Evolutionary conservation across 2,888 invertebrate species (phyloP), one percentile per base, ranked within the genome.

Genomic region (Amiota minor): DNA sequence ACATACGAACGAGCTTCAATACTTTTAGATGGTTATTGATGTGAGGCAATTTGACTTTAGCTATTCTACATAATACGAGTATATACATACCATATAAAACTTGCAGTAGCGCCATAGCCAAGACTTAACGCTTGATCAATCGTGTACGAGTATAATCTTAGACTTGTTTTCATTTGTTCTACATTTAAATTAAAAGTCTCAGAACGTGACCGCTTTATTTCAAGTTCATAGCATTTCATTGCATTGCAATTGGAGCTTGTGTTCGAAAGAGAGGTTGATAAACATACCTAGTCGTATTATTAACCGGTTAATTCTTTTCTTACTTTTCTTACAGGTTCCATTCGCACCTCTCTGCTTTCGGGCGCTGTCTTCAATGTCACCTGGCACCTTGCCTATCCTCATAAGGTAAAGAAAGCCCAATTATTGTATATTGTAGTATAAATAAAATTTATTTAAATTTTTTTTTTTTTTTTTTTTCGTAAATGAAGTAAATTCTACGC

Each of bases 311-410:
- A 47, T 71, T 45, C 23, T 20, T 53, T 50, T 50, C 72, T 73
- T 72, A 74, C 53, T 70, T 69, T 72, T 72, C 16, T 92, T 92
- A 47, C 92, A 96, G 97, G 96, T 80, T 92, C 93, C 83, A 91
- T 94, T 85, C 93, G 93, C 89, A 97, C 97, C 50, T 93, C 95
- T 23, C 91, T 97, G 83, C 89, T 95, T 76, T 93, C 96, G 18
- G 97, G 97, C 71, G 94, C 96, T 76, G 92, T 92, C 77, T 94
- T 98, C 86, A 97, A 95, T 90, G 94, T 97, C 68, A 94, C 96
- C 76, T 98, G 98, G 98, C 97, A 97, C 90, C 92, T 98, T 84
- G 96, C 97, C 12, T 98, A 97, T 90, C 96, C 98, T 8, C 98
- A 98, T 88, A 92, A 93, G 91, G 96, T 96, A 91, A 93, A 93